Evolutionary conservation across 2,797 vertebrate genomes (phyloP), one percentile per base, ranked within the genome.

Genomic region (Aplochiton taeniatus): DNA sequence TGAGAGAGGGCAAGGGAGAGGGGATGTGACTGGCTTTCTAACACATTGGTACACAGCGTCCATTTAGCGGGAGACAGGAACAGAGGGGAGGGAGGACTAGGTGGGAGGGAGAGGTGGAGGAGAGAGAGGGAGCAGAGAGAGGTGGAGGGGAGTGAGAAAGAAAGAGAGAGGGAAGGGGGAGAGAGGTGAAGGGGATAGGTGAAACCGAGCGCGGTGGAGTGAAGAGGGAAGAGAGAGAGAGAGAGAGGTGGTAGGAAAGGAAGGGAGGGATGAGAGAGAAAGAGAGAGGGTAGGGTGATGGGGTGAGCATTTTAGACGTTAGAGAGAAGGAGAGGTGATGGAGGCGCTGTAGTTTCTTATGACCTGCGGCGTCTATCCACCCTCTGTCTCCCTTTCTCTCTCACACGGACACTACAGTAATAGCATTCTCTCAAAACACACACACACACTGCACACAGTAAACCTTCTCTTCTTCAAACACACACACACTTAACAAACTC

Each of bases 21-120:
- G n/a, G 83, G 90, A 93, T 93, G 92, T 93, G 92, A 93, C 91
- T 86, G 49, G 92, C 88, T 92, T 93, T 84, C 87, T 84, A 93
- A 93, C 86, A 48, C 82, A 46, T 80, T 78, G 65, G 76, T 86
- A 92, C 92, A 93, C 92, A 90, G 91, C 90, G 86, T 74, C 90
- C 85, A 91, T 93, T 92, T 92, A 92, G 89, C 78, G 61, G 80
- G 87, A 80, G 80, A 65, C 41, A 51, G 53, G 31, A 52, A 17
- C 43, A 45, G 19, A 14, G n/a, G 51, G 44, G 20, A 45, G 61
- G 42, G 17, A 54, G 18, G 46, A 42, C n/a, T 20, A 50, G 18
- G 56, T 14, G 10, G n/a, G n/a, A 13, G 10, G 77, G 69, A 66
- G 46, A 58, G 66, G 73, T 82, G 43, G 76, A 82, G 65, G 83